These are phyloP conservation scores for Chironex yamaguchii DNA, from an alignment of 30 jellyfish, hydroid and myxozoan species.

Conservation along the genomic window DNA sequence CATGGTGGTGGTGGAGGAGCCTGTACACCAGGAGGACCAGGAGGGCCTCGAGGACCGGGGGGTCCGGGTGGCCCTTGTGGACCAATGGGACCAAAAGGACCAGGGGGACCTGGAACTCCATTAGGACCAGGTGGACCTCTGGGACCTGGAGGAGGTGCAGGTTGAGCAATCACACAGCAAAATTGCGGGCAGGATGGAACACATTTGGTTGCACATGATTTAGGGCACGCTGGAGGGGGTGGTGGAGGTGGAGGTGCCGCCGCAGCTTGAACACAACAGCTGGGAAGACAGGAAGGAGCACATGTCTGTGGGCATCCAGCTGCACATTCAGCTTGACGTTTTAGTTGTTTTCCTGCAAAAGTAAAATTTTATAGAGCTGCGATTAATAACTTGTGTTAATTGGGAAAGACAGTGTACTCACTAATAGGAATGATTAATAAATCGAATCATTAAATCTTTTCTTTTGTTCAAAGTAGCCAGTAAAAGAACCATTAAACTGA, in stretches of 20 bases:
- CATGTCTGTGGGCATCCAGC: constrained; percentile 81
- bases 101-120: constrained; percentile 95
- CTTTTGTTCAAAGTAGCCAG: no score
- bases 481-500: no score
- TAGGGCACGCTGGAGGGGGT: constrained; percentile 8
- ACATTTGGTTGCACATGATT: not conserved
- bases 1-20: constrained; percentile 99
- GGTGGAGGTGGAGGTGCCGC: constrained; percentile 88
- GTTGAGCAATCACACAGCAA: constrained; percentile 8
- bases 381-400: no score
- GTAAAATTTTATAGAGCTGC: no score
- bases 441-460: no score
- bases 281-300: constrained; percentile 92
- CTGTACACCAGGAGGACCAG: constrained; percentile 99
- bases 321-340: constrained; percentile 83
- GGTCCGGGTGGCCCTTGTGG: constrained; percentile 99
- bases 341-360: constrained; percentile 58
- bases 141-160: constrained; percentile 87
- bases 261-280: constrained; percentile 84
- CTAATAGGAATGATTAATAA: no score
- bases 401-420: no score
- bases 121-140: constrained; percentile 98
- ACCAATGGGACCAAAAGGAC: constrained; percentile 87
- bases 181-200: constrained; percentile 18
- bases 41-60: constrained; percentile 98